These are phyloP conservation scores for Patiria pectinifera DNA, from an alignment of 53 echinoderm and acorn worm species.

Conservation along the genomic window DNA sequence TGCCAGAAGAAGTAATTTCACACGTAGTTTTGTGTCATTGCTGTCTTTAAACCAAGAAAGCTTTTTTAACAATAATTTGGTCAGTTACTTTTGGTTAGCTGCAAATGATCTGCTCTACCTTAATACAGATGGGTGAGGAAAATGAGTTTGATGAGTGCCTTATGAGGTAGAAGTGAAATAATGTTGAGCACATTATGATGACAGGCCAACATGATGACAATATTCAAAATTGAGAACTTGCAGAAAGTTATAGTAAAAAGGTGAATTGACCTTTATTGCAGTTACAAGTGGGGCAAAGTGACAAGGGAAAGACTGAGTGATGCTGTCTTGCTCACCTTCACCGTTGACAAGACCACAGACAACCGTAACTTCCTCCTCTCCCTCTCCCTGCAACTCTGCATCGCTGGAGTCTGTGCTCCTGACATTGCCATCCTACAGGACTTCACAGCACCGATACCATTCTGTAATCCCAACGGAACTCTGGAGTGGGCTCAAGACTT, in stretches of 20 bases:
- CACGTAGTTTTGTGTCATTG: too few species aligned
- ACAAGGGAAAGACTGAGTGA: constrained; percentile 54
- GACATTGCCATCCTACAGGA: constrained; percentile 31
- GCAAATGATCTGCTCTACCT: too few species aligned
- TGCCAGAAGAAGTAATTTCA: too few species aligned
- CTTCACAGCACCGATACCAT: constrained; percentile 51
- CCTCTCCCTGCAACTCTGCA: constrained; percentile 46
- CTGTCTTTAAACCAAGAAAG: too few species aligned
- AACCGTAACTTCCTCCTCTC: constrained; percentile 51
- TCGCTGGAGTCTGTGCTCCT: constrained; percentile 47
- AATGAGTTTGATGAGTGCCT: too few species aligned
- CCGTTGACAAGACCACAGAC: constrained; percentile 58
- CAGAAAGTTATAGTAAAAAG: not conserved
- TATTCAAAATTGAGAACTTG: not conserved
- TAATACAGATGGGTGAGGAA: too few species aligned
- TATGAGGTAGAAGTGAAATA: too few species aligned
- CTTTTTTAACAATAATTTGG: too few species aligned
- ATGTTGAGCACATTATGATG: too few species aligned
- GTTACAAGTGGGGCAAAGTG: constrained; percentile 60
- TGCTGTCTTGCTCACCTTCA: constrained; percentile 42
- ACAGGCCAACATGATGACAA: not conserved
- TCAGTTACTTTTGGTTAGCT: too few species aligned
- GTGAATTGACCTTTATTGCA: not conserved
- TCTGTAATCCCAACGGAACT: constrained; percentile 57
- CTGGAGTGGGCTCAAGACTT: constrained; percentile 44